These are phyloP conservation scores for Cantharis rustica DNA, from an alignment of 2,888 invertebrate species.

Conservation along the genomic window DNA sequence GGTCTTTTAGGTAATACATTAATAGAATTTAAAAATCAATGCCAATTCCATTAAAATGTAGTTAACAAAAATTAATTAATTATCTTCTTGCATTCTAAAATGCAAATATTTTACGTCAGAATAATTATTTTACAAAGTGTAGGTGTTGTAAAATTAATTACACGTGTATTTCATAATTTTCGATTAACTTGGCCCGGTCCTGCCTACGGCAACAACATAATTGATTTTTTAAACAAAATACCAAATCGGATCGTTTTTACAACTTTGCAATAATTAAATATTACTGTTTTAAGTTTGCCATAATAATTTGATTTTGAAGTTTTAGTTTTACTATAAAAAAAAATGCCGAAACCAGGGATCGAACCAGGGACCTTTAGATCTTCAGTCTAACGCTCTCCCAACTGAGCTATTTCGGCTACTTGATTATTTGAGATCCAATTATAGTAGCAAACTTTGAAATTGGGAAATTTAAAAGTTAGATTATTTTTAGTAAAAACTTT, in stretches of 20 bases:
- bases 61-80: neutral
- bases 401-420: constrained; percentile 79
- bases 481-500: neutral
- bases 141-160: neutral
- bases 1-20: neutral
- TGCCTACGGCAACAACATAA: neutral
- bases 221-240: neutral
- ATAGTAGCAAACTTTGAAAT: no score
- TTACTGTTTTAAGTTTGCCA: no score
- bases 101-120: neutral
- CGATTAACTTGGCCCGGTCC: neutral
- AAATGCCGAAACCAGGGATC: constrained; percentile 73
- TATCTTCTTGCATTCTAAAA: neutral
- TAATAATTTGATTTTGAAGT: no score
- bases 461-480: neutral
- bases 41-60: neutral
- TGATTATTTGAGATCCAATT: neutral
- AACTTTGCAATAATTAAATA: no score
- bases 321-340: constrained; percentile 30
- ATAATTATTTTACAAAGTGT: neutral
- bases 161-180: neutral
- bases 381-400: constrained; percentile 81
- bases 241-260: neutral
- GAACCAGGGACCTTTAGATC: constrained; percentile 78
- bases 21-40: neutral